Conservation (phyloP, 2,797 vertebrate genomes). For the Siniperca obscura region DNA sequence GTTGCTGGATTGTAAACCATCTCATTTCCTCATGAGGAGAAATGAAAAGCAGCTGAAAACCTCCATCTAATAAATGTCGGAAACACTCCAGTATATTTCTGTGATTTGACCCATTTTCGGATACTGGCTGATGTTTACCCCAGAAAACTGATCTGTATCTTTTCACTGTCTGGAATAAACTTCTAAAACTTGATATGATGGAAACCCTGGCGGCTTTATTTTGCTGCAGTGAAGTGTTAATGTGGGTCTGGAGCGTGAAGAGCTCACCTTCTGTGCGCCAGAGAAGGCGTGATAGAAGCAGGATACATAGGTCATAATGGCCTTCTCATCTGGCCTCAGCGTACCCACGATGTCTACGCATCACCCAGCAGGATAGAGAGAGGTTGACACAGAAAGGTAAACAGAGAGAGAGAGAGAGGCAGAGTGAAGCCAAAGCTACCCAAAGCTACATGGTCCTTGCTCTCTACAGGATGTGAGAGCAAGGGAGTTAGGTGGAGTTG, state of each 20-base stretch:
- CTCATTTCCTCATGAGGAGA: neutral
- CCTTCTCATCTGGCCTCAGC: slow-evolving; percentile 96
- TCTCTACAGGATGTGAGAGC: slow-evolving; percentile 28
- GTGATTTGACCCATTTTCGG: neutral
- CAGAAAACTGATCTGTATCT: neutral
- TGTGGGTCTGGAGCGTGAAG: slow-evolving; percentile 48
- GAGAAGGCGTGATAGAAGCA: slow-evolving; percentile 99
- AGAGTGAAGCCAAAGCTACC: slow-evolving; percentile 82
- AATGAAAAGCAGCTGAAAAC: neutral
- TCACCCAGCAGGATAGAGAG: slow-evolving; percentile 73
- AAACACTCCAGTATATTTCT: neutral
- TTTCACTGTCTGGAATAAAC: neutral
- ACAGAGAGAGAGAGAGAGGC: slow-evolving; percentile 54
- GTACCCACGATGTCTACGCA: slow-evolving; percentile 96
- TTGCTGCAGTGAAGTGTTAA: slow-evolving; percentile 24
- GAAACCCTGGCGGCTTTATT: slow-evolving; percentile 35
- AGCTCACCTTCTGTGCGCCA: slow-evolving; percentile 97
- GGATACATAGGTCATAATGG: slow-evolving; percentile 99
- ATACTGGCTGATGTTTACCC: neutral
- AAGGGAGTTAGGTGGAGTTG: neutral
- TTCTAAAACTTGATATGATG: neutral
- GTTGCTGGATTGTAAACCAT: neutral
- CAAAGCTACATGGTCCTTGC: slow-evolving; percentile 58
- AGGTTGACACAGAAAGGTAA: slow-evolving; percentile 11
- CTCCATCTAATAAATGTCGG: neutral